Base-by-base conservation (phyloP, 2,113 vertebrate genomes). In the Chaenogobius annularis region DNA sequence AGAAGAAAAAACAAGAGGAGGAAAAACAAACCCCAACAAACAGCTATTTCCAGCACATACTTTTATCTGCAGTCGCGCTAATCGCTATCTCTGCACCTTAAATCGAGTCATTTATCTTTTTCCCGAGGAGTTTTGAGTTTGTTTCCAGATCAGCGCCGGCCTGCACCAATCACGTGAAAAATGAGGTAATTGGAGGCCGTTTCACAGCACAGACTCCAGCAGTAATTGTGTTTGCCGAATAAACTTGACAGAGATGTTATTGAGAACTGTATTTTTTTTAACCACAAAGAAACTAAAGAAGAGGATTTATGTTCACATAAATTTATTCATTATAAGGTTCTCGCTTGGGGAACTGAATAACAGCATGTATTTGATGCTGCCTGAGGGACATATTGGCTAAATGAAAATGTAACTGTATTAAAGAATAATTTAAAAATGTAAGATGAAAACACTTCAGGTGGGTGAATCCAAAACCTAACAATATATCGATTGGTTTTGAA, bases 101-200 rank as follows among this genome's bases (percentile, higher is more conserved):
- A 73, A 86, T 79, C 56, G 50, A 75, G 56, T 75, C 78, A 77
- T 85, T 78, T 72, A 61, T 84, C 80, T 83, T 78, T 54, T 79
- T 81, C 72, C 71, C 1, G 65, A 76, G 73, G 82, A 76, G 67
- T 50, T 83, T 66, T 66, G 64, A 43, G 64, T 47, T 43, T 35
- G 11, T 80, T 79, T 61, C 67, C 65, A 71, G 74, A 85, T 75
- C 81, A 82, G 71, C 67, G 70, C 67, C 61, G 69, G 58, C 40
- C 22, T 61, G 40, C 54, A 59, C 82, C 82, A 85, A 85, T 86
- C 80, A 81, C 74, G 80, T 74, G 69, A 14, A 80, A 79, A 83
- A 78, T 72, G 63, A 86, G 67, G 73, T 68, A 78, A 73, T 87
- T 83, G 72, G 67, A 48, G 72, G 70, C 73, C 79, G 58, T 46